phyloP scores from a whole-genome alignment of 2,113 vertebrate genomes.

The Microtus pennsylvanicus region DNA sequence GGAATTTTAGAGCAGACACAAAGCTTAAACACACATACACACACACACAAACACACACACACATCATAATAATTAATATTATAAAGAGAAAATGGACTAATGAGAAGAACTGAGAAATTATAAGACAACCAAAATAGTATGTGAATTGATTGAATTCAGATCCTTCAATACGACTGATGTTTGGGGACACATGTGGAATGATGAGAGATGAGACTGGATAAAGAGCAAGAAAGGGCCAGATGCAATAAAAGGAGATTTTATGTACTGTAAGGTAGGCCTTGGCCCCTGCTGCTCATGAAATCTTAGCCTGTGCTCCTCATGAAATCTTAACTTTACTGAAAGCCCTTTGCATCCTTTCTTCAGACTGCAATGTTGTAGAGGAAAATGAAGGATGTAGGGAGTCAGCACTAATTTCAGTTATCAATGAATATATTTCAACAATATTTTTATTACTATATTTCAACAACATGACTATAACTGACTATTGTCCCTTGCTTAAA shows the following conservation, averaged over 20 bases:
- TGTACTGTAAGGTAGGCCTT: background rate
- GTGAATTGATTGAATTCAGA: background rate
- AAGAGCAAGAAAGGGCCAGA: background rate
- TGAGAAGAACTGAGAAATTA: background rate
- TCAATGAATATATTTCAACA: slow-evolving; percentile 54
- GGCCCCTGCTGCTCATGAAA: background rate
- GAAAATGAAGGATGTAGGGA: background rate
- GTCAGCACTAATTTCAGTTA: background rate
- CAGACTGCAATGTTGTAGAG: background rate
- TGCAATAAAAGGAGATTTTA: background rate
- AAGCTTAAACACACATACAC: background rate
- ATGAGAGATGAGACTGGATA: background rate
- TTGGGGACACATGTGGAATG: background rate
- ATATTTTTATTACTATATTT: slow-evolving; percentile 42
- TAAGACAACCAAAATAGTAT: background rate
- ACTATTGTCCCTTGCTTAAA: slow-evolving; percentile 57
- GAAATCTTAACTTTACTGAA: background rate
- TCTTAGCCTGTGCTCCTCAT: background rate
- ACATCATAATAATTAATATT: background rate
- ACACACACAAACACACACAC: background rate
- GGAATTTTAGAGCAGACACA: background rate
- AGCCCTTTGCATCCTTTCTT: background rate
- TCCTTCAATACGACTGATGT: background rate
- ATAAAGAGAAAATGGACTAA: background rate
- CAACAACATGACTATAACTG: slow-evolving; percentile 34